These are phyloP conservation scores for Agonum fuliginosum DNA, from an alignment of 2,888 invertebrate species.

Conservation along the genomic window DNA sequence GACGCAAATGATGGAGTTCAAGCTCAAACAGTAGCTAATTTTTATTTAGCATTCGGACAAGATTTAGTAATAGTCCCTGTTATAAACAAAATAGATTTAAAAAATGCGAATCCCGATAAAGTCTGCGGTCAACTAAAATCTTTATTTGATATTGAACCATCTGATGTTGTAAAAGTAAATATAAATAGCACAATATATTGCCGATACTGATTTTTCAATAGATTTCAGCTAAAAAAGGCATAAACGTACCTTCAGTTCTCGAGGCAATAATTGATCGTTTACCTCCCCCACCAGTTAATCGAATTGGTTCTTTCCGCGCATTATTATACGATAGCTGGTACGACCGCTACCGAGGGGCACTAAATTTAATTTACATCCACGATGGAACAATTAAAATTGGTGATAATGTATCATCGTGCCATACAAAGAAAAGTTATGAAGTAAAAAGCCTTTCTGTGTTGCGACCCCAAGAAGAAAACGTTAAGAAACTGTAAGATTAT, in stretches of 20 bases:
- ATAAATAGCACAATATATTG: not conserved
- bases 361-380: conserved; percentile 85
- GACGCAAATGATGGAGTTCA: conserved; percentile 98
- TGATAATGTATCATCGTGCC: conserved; percentile 83
- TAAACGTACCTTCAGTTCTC: conserved; percentile 86
- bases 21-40: conserved; percentile 98
- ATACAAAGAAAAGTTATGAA: conserved; percentile 84
- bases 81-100: conserved; percentile 97
- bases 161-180: conserved; percentile 83
- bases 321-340: conserved; percentile 96
- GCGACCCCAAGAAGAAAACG: conserved; percentile 82
- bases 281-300: conserved; percentile 82
- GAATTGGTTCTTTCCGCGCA: conserved; percentile 81
- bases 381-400: conserved; percentile 85
- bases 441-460: conserved; percentile 87
- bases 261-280: conserved; percentile 85
- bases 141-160: conserved; percentile 87
- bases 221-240: conserved; percentile 94
- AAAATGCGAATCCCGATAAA: conserved; percentile 89
- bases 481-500: conserved; percentile 77
- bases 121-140: conserved; percentile 86
- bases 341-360: conserved; percentile 89
- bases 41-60: conserved; percentile 89
- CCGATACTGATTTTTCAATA: conserved; percentile 66
- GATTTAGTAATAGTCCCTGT: conserved; percentile 92